Percentiles rank a stretch among this genome's conserved stretches.
These are phyloP conservation scores for Rhynchophorus ferrugineus DNA, from an alignment of 1,140 invertebrate genomes.

Conservation along the genomic window DNA sequence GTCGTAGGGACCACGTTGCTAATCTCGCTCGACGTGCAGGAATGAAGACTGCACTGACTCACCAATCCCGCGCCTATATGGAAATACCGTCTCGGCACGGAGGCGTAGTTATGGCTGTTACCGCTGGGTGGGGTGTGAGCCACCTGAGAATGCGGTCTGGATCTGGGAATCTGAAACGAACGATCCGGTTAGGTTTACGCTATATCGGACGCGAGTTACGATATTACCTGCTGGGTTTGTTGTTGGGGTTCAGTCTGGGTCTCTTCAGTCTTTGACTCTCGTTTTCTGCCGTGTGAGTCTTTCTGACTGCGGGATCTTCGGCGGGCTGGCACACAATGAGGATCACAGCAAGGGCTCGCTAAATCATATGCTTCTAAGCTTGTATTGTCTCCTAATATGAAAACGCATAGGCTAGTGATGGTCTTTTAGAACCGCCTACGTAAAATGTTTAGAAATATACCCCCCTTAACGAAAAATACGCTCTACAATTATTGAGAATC, in stretches of 20 bases:
- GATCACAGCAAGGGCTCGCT: conserved; percentile 75
- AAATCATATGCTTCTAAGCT: conserved; percentile 76
- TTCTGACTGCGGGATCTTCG: conserved; percentile 56
- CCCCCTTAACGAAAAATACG: too few relatives aligned
- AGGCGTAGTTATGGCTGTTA: conserved; percentile 17
- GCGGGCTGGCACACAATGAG: conserved; percentile 68
- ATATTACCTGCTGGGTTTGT: conserved; percentile 12
- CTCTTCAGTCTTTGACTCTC: conserved; percentile 50
- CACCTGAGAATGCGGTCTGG: conserved; percentile 42
- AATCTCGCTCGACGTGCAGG: conserved; percentile 69
- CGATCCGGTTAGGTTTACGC: conserved; percentile 33
- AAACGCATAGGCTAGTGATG: too few relatives aligned
- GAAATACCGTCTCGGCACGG: conserved; percentile 40
- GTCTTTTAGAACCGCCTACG: too few relatives aligned
- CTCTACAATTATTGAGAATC: too few relatives aligned
- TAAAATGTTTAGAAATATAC: too few relatives aligned
- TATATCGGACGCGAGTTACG: conserved; percentile 20
- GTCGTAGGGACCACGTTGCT: conserved; percentile 47
- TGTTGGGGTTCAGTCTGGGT: conserved; percentile 40
- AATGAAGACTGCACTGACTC: conserved; percentile 73
- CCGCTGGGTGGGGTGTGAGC: conserved; percentile 29
- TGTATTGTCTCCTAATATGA: conserved; percentile 48
- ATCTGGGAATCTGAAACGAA: conserved; percentile 25
- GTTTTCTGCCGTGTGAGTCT: conserved; percentile 48
- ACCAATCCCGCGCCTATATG: conserved; percentile 54